Conservation (phyloP, 2,888 invertebrate species). For the Drosophila paranaensis region DNA sequence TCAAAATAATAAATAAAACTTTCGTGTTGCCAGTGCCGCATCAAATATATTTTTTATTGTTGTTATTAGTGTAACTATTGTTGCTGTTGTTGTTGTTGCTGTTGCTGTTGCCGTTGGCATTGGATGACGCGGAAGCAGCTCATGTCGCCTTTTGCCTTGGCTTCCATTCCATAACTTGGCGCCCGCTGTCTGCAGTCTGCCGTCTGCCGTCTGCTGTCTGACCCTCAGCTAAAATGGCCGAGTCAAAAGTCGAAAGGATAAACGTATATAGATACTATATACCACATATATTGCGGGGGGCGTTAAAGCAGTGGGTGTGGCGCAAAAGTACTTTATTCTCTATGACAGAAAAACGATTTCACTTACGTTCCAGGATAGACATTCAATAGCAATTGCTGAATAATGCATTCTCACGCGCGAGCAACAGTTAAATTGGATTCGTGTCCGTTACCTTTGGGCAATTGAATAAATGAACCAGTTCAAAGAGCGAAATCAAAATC, state of each 20-base stretch:
- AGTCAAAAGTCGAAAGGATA: slow-evolving; percentile 62
- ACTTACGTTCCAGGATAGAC: slow-evolving; percentile 12
- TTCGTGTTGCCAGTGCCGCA: slow-evolving; percentile 76
- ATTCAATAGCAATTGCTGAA: slow-evolving; percentile 29
- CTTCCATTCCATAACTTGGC: slow-evolving; percentile 23
- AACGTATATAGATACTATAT: slow-evolving; percentile 11
- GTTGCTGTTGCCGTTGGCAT: slow-evolving; percentile 65
- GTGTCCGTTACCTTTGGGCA: background rate
- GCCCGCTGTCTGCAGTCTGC: slow-evolving; percentile 33
- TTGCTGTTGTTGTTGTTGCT: slow-evolving; percentile 24
- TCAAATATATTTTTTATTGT: slow-evolving; percentile 66
- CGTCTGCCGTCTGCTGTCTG: background rate
- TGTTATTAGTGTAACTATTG: slow-evolving; percentile 32
- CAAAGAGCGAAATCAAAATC: background rate
- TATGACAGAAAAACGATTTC: slow-evolving; percentile 50
- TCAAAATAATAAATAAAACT: slow-evolving; percentile 81
- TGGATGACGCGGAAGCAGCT: slow-evolving; percentile 51
- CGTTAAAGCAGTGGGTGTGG: background rate
- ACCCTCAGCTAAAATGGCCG: slow-evolving; percentile 57
- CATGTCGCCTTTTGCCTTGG: slow-evolving; percentile 51
- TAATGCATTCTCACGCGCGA: slow-evolving; percentile 12
- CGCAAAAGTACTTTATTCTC: slow-evolving; percentile 1
- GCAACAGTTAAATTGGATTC: slow-evolving; percentile 24
- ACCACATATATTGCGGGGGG: too few relatives aligned
- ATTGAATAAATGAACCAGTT: background rate